phyloP scores from a whole-genome alignment of 2,113 vertebrate species.

The Pontoporia blainvillei region DNA sequence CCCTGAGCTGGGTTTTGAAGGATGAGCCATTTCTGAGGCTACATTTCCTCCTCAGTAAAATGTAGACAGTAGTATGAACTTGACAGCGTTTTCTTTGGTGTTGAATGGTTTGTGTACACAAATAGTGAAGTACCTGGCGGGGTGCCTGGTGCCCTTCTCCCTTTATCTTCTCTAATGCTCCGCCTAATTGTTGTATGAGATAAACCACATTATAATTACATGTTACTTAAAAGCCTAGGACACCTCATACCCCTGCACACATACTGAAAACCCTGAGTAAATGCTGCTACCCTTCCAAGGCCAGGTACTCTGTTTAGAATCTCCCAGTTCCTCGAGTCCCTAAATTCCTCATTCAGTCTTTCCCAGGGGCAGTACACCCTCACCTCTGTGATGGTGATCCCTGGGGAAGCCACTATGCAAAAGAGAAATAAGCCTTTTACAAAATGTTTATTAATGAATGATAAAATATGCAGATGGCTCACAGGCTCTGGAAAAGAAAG shows the following conservation, averaged over 20 bases:
- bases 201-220: background rate
- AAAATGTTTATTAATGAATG: background rate
- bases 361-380: background rate
- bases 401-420: background rate
- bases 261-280: background rate
- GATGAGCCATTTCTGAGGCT: background rate
- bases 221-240: background rate
- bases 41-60: background rate
- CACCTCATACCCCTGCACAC: background rate
- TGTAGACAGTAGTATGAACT: background rate
- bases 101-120: background rate
- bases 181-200: background rate
- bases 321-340: background rate
- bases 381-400: background rate
- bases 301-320: background rate
- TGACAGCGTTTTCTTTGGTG: background rate
- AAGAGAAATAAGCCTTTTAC: background rate
- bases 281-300: background rate
- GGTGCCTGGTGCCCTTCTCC: background rate
- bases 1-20: background rate
- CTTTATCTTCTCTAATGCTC: background rate
- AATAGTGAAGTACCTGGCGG: background rate
- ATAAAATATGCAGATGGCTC: background rate
- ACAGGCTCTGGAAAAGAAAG: background rate
- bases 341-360: background rate